These are phyloP conservation scores for Pituophis catenifer DNA, from an alignment of 2,113 vertebrate species.

Conservation along the genomic window DNA sequence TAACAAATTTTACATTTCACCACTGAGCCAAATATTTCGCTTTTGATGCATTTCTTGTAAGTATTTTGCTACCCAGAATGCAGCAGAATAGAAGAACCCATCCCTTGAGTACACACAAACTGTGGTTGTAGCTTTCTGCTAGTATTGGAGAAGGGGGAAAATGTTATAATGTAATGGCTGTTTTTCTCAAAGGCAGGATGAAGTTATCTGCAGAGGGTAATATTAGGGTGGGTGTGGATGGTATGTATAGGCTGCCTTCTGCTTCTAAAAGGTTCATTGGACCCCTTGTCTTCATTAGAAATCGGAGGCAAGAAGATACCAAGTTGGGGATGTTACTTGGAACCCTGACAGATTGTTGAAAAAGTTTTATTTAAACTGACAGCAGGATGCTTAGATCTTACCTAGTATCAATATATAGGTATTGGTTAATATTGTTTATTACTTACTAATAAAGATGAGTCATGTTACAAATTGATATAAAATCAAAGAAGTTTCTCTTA, in stretches of 20 bases:
- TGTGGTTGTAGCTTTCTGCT: neutral
- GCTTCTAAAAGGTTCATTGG: neutral
- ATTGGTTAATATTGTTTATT: neutral
- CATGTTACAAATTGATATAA: neutral
- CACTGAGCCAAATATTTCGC: neutral
- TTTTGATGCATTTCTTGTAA: neutral
- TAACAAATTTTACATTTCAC: no score
- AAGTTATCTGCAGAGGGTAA: neutral
- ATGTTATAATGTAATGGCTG: neutral
- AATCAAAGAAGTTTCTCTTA: conserved; percentile 12
- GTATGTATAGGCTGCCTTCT: neutral
- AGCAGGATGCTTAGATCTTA: neutral
- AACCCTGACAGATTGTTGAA: no score
- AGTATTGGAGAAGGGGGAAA: neutral
- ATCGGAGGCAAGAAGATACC: neutral
- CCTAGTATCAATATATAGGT: neutral
- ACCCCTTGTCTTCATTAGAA: neutral
- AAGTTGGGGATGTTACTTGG: neutral
- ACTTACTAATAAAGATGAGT: conserved; percentile 17
- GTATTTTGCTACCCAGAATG: neutral
- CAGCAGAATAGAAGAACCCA: neutral
- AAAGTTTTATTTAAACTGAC: neutral
- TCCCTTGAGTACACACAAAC: neutral
- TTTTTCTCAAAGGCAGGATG: neutral
- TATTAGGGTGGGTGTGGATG: neutral